phyloP scores from a whole-genome alignment of 2,113 vertebrate genomes.

The Acanthochromis polyacanthus region DNA sequence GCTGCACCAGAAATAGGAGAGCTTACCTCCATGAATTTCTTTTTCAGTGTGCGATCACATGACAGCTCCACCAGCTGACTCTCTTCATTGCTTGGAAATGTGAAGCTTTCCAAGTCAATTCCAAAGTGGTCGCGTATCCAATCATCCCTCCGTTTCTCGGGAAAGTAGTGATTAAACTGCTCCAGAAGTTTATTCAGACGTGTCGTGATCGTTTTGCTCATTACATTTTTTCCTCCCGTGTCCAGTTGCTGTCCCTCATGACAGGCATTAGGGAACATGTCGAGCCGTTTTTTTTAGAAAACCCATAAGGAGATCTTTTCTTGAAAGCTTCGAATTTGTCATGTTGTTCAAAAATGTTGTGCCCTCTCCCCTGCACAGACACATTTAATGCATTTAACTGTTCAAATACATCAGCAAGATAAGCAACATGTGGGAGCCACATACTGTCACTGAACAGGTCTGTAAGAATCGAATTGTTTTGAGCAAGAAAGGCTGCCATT shows the following conservation, averaged over 20 bases:
- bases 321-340: conserved; percentile 8
- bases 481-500: not conserved
- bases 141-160: not conserved
- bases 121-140: conserved; percentile 16
- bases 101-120: conserved; percentile 18
- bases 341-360: conserved; percentile 7
- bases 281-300: no score
- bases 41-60: conserved; percentile 33
- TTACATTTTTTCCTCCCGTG: not conserved
- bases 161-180: not conserved
- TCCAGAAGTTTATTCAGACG: conserved; percentile 12
- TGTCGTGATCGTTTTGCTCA: not conserved
- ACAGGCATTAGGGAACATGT: no score
- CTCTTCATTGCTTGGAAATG: conserved; percentile 50
- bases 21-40: conserved; percentile 5
- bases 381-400: not conserved
- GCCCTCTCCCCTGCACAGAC: not conserved
- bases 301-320: no score
- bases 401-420: not conserved
- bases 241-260: no score
- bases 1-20: conserved; percentile 6
- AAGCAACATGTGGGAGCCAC: not conserved
- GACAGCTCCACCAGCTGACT: conserved; percentile 42
- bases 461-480: not conserved
- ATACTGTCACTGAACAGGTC: not conserved